phyloP scores from a whole-genome alignment of 2,888 invertebrate species.

The Gortyna flavago region DNA sequence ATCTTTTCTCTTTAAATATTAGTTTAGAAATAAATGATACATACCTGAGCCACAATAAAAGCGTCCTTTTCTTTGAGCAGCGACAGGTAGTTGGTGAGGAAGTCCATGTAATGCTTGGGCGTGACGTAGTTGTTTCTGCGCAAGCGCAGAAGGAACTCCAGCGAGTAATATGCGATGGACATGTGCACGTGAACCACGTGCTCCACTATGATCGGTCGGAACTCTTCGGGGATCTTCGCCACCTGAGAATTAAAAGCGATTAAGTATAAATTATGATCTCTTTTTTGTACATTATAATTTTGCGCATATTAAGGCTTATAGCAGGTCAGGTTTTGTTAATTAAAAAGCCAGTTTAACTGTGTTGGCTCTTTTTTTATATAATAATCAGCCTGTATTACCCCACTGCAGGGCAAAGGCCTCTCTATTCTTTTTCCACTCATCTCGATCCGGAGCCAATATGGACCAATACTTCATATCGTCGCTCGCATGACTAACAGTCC shows the following conservation, averaged over 20 bases:
- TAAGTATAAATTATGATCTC: neutral
- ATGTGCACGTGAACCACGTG: constrained; percentile 97
- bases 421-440: too few relatives aligned
- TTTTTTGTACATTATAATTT: neutral
- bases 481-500: too few relatives aligned
- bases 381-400: neutral
- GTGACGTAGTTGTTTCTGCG: constrained; percentile 96
- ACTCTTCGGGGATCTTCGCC: constrained; percentile 91
- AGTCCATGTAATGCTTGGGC: constrained; percentile 97
- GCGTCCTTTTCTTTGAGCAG: constrained; percentile 93
- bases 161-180: constrained; percentile 92
- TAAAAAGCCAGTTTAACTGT: neutral
- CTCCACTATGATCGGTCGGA: constrained; percentile 93
- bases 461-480: too few relatives aligned
- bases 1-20: neutral
- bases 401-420: too few relatives aligned
- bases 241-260: constrained; percentile 82
- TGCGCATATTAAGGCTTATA: neutral
- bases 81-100: constrained; percentile 93
- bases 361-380: neutral
- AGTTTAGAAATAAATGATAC: neutral
- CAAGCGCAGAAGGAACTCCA: constrained; percentile 93
- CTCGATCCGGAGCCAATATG: too few relatives aligned
- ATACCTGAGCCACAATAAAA: constrained; percentile 89
- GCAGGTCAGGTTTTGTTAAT: neutral